These are phyloP conservation scores for Dendrocincla tyrannina DNA, from an alignment of 2,797 vertebrate genomes.

Conservation along the genomic window DNA sequence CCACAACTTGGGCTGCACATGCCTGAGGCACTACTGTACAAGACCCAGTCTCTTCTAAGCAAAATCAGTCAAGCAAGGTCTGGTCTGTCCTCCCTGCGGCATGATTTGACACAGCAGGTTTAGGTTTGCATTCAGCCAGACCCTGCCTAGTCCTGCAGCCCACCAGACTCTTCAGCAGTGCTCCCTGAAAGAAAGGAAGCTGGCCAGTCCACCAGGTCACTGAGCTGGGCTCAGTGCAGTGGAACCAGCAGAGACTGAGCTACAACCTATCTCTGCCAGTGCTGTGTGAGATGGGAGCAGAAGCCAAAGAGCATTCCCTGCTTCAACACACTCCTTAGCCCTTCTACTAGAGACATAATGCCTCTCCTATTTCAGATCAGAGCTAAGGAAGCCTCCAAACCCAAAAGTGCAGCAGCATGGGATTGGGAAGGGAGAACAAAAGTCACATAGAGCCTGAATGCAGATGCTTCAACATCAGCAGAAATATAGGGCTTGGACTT, in stretches of 20 bases:
- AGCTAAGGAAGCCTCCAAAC: not conserved
- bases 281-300: not conserved
- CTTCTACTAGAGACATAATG: not conserved
- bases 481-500: not conserved
- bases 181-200: not conserved
- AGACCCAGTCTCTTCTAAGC: not conserved
- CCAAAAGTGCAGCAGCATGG: not conserved
- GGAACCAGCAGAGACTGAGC: not conserved
- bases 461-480: not conserved
- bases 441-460: not conserved
- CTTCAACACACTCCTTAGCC: not conserved
- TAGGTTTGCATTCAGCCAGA: not conserved
- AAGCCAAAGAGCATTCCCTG: not conserved
- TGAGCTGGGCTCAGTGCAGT: not conserved
- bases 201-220: accelerated
- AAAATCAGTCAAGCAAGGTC: not conserved
- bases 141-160: not conserved
- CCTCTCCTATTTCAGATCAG: not conserved
- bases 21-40: not conserved
- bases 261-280: not conserved
- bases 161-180: not conserved
- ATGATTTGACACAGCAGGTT: accelerated
- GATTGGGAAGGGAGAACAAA: not conserved
- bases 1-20: not conserved
- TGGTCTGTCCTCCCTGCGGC: not conserved